phyloP scores from a whole-genome alignment of 2,113 vertebrate genomes.

The Pampusana beccarii region DNA sequence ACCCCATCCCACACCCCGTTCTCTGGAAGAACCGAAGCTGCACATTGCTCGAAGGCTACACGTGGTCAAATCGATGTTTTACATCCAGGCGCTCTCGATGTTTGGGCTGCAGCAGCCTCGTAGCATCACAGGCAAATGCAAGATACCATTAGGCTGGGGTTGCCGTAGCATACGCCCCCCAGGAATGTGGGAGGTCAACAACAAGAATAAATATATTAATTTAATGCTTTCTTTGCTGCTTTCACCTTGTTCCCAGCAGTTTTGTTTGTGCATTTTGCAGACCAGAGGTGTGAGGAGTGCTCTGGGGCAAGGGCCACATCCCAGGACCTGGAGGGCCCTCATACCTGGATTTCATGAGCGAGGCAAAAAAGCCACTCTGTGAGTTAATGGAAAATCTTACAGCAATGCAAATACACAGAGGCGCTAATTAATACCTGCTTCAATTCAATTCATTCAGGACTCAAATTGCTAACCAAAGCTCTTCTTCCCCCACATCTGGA shows the following conservation, averaged over 20 bases:
- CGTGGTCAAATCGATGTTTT: rapidly evolving
- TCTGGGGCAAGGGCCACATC: not conserved
- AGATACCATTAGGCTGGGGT: not conserved
- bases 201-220: not conserved
- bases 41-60: not conserved
- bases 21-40: not conserved
- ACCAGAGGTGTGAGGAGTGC: not conserved
- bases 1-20: not conserved
- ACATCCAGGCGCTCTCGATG: not conserved
- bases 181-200: not conserved
- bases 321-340: not conserved
- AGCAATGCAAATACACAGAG: not conserved
- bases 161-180: not conserved
- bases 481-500: not conserved
- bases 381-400: not conserved
- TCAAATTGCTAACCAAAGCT: not conserved
- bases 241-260: not conserved
- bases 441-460: not conserved
- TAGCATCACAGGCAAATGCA: not conserved
- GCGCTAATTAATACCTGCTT: not conserved
- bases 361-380: not conserved
- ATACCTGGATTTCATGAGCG: not conserved
- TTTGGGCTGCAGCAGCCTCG: rapidly evolving
- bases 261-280: not conserved
- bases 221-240: not conserved